phyloP scores from a whole-genome alignment of 2,797 vertebrate species.

The Tokudaia tokunoshimensis region DNA sequence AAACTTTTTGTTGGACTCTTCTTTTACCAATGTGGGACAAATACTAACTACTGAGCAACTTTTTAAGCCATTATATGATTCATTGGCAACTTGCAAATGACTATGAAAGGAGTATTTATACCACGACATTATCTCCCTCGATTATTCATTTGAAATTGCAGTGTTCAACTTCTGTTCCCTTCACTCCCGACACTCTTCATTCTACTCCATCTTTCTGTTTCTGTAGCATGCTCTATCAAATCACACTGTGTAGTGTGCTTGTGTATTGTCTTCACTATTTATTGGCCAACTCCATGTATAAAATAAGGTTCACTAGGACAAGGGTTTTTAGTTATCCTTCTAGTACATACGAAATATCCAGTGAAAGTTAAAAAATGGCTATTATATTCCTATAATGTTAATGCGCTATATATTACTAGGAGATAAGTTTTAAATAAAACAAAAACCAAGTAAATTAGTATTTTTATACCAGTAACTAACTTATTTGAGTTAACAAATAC shows the following conservation, averaged over 20 bases:
- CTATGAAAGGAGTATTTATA: not conserved
- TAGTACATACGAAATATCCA: not conserved
- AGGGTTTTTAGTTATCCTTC: not conserved
- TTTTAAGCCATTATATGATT: not conserved
- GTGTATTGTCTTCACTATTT: not conserved
- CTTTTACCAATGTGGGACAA: not conserved
- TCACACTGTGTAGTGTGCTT: not conserved
- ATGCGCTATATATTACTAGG: conserved; percentile 41
- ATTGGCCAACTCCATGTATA: not conserved
- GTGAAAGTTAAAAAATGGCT: conserved; percentile 26
- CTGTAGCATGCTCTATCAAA: not conserved
- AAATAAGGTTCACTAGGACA: not conserved
- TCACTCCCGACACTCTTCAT: not conserved
- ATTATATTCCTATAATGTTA: not conserved
- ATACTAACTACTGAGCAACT: conserved; percentile 38
- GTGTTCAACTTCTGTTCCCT: not conserved
- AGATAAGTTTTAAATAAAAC: conserved; percentile 66
- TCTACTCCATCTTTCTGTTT: not conserved
- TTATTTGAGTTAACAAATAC: conserved; percentile 17
- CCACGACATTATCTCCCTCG: not conserved
- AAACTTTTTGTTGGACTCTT: not conserved
- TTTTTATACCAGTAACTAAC: conserved; percentile 75
- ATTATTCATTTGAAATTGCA: not conserved
- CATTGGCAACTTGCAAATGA: conserved; percentile 27
- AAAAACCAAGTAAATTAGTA: conserved; percentile 71